These are phyloP conservation scores for Spinibarbus caldwelli DNA, from an alignment of 2,797 vertebrate genomes.

Conservation along the genomic window DNA sequence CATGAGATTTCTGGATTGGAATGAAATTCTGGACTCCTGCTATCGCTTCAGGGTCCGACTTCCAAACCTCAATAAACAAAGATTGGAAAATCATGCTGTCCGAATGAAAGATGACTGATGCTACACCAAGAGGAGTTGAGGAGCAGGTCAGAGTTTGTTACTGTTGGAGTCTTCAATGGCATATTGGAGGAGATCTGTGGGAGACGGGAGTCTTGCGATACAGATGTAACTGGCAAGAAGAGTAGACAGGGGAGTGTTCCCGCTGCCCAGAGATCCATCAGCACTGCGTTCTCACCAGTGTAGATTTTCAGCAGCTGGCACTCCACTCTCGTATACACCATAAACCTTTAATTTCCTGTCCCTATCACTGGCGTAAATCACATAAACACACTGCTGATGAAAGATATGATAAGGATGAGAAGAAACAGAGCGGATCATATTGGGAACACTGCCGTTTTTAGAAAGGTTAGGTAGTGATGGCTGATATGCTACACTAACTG, in stretches of 20 bases:
- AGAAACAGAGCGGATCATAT: constrained; percentile 3
- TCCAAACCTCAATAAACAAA: constrained; percentile 36
- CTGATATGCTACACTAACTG: not conserved
- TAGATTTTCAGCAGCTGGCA: constrained; percentile 50
- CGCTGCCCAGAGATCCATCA: constrained; percentile 21
- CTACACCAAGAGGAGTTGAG: constrained; percentile 11
- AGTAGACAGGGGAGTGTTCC: not conserved
- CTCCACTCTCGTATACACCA: not conserved
- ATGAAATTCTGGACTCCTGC: constrained; percentile 18
- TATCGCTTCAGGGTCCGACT: constrained; percentile 19
- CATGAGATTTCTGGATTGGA: constrained; percentile 13
- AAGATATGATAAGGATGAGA: constrained; percentile 14
- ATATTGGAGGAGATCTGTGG: constrained; percentile 25
- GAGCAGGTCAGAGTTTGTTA: constrained; percentile 40
- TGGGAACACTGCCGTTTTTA: not conserved
- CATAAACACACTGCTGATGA: constrained; percentile 14
- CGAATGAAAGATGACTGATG: constrained; percentile 15
- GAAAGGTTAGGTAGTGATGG: not conserved
- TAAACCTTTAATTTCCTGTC: constrained; percentile 40
- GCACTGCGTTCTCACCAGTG: constrained; percentile 34
- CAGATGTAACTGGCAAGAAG: constrained; percentile 26
- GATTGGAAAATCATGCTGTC: not conserved
- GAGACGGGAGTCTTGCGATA: constrained; percentile 4
- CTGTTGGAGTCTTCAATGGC: constrained; percentile 22
- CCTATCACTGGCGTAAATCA: constrained; percentile 24